Conservation (phyloP, 30 jellyfish, hydroid and myxozoan species). For the Phacellophora camtschatica region DNA sequence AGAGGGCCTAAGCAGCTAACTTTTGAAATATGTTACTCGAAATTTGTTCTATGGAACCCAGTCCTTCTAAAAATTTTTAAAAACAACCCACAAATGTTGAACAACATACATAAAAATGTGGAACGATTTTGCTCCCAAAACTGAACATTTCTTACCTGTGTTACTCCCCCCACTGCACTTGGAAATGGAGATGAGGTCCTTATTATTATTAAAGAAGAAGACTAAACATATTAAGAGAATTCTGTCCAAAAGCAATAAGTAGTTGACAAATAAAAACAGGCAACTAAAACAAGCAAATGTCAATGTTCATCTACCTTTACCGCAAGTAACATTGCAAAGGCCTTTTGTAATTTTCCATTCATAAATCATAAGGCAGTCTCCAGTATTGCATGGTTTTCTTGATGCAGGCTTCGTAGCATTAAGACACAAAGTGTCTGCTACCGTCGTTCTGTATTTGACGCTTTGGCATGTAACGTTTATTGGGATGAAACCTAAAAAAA, state of each 20-base stretch:
- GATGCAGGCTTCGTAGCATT: conserved; percentile 14
- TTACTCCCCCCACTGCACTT: too few relatives aligned
- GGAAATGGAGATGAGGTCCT: too few relatives aligned
- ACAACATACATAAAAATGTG: too few relatives aligned
- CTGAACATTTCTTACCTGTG: too few relatives aligned
- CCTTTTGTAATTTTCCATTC: conserved; percentile 51
- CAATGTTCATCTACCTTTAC: conserved; percentile 56
- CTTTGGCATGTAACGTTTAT: conserved; percentile 7
- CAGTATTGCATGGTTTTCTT: conserved; percentile 40
- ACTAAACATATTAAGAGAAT: too few relatives aligned
- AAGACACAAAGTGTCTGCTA: conserved; percentile 28
- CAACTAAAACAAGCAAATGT: background rate
- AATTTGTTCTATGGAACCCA: too few relatives aligned
- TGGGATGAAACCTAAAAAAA: background rate
- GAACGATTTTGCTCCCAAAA: too few relatives aligned
- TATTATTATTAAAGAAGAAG: too few relatives aligned
- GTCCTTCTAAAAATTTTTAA: too few relatives aligned
- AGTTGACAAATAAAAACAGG: background rate
- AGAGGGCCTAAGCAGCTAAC: too few relatives aligned
- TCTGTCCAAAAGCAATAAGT: background rate
- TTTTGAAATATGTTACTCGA: too few relatives aligned
- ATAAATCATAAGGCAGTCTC: conserved; percentile 58
- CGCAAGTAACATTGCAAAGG: conserved; percentile 78
- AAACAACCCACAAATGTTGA: too few relatives aligned
- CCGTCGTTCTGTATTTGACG: conserved; percentile 12